phyloP scores from a whole-genome alignment of 2,888 invertebrate genomes.

The Orchesella flavescens region DNA sequence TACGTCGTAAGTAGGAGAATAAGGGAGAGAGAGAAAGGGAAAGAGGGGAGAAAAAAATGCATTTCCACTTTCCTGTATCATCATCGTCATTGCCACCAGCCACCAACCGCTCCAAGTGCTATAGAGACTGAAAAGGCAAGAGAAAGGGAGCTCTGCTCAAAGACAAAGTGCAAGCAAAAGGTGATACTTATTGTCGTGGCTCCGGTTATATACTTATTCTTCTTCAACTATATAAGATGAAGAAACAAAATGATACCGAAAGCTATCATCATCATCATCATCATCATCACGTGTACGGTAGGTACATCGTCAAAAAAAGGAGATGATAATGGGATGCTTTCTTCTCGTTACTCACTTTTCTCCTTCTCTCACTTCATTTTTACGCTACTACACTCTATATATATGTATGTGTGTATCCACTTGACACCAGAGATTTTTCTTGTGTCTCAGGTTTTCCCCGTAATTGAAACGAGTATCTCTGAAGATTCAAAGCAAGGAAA shows the following conservation, averaged over 20 bases:
- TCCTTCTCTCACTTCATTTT: slow-evolving; percentile 3
- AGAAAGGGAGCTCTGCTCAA: not conserved
- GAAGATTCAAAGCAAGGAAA: not conserved
- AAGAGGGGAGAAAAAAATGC: slow-evolving; percentile 7
- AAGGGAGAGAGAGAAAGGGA: not conserved
- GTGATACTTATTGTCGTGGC: too few relatives aligned
- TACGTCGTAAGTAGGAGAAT: not conserved
- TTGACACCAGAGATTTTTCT: slow-evolving; percentile 15
- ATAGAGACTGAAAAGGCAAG: not conserved
- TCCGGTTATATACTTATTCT: too few relatives aligned
- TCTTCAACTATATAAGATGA: too few relatives aligned
- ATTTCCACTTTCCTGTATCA: slow-evolving; percentile 1
- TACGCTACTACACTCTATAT: not conserved
- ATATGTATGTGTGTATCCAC: not conserved
- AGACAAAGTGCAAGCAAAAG: not conserved
- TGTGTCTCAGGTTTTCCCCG: not conserved
- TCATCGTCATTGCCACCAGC: slow-evolving; percentile 6
- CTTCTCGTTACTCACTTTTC: not conserved
- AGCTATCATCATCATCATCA: too few relatives aligned
- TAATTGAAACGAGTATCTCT: slow-evolving; percentile 29
- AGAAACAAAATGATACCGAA: too few relatives aligned
- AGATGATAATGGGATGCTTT: not conserved
- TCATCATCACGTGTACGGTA: too few relatives aligned
- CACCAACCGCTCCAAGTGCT: not conserved
- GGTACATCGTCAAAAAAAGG: too few relatives aligned